These are phyloP conservation scores for Girardinichthys multiradiatus DNA, from an alignment of 2,113 vertebrate species.

Conservation along the genomic window DNA sequence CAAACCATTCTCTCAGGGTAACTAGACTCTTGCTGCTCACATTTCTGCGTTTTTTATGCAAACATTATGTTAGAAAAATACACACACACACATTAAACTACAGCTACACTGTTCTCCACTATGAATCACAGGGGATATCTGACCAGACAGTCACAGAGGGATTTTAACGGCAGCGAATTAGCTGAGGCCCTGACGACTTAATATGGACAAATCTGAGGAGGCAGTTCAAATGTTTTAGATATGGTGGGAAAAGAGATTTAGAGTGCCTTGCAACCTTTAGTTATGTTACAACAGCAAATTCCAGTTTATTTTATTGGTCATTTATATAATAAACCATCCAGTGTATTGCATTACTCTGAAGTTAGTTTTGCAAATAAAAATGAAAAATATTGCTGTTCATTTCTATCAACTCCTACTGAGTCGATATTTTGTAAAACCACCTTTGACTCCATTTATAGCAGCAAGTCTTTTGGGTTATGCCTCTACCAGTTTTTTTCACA, in stretches of 20 bases:
- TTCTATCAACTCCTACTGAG: too few relatives aligned
- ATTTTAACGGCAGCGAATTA: slow-evolving; percentile 1
- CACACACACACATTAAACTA: slow-evolving; percentile 27
- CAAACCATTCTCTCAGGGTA: slow-evolving; percentile 39
- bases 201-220: neutral
- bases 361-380: too few relatives aligned
- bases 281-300: neutral
- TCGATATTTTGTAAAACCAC: too few relatives aligned
- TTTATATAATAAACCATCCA: too few relatives aligned
- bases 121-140: slow-evolving; percentile 13
- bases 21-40: slow-evolving; percentile 48
- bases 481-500: too few relatives aligned
- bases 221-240: neutral
- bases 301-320: too few relatives aligned
- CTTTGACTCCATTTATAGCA: too few relatives aligned
- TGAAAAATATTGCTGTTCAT: too few relatives aligned
- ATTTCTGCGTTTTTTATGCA: slow-evolving; percentile 51
- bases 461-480: too few relatives aligned
- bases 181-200: neutral
- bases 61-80: slow-evolving; percentile 59
- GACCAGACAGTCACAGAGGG: slow-evolving; percentile 10
- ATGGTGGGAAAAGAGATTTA: neutral
- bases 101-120: slow-evolving; percentile 18
- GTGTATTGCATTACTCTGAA: too few relatives aligned
- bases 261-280: neutral